Conservation (phyloP, 1,140 invertebrate genomes). For the Galleria mellonella region DNA sequence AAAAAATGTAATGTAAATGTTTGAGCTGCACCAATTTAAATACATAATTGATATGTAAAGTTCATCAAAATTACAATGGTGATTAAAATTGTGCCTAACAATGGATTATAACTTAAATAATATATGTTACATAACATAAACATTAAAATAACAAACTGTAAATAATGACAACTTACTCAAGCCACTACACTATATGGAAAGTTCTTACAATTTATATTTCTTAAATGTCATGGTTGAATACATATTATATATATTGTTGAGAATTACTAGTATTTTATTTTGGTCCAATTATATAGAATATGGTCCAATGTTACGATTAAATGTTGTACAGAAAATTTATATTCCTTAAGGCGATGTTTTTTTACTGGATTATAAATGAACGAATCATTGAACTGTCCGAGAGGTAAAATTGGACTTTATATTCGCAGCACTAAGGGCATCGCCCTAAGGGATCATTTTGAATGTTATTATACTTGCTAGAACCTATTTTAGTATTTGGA, state of each 20-base stretch:
- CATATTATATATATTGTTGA: conserved; percentile 55
- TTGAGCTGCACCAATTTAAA: not conserved
- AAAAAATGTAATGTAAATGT: too few species aligned
- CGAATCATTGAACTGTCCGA: too few species aligned
- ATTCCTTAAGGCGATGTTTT: conserved; percentile 36
- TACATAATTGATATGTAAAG: not conserved
- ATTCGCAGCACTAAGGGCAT: conserved; percentile 9
- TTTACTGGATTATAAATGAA: too few species aligned
- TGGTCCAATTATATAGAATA: conserved; percentile 51
- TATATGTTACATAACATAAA: not conserved
- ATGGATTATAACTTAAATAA: conserved; percentile 8
- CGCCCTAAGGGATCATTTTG: conserved; percentile 32
- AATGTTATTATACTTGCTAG: conserved; percentile 37
- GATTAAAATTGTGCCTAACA: conserved; percentile 24
- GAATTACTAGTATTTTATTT: conserved; percentile 66
- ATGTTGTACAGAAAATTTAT: conserved; percentile 31
- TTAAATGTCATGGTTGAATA: conserved; percentile 42
- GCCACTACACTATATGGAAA: conserved; percentile 4
- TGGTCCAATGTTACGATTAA: conserved; percentile 56
- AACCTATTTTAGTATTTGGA: conserved; percentile 52
- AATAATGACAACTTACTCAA: conserved; percentile 5
- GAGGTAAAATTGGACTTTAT: too few species aligned
- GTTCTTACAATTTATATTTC: conserved; percentile 29
- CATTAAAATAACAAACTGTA: conserved; percentile 8
- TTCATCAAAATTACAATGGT: conserved; percentile 11